phyloP scores from a whole-genome alignment of 2,113 vertebrate genomes.

The Micromys minutus region DNA sequence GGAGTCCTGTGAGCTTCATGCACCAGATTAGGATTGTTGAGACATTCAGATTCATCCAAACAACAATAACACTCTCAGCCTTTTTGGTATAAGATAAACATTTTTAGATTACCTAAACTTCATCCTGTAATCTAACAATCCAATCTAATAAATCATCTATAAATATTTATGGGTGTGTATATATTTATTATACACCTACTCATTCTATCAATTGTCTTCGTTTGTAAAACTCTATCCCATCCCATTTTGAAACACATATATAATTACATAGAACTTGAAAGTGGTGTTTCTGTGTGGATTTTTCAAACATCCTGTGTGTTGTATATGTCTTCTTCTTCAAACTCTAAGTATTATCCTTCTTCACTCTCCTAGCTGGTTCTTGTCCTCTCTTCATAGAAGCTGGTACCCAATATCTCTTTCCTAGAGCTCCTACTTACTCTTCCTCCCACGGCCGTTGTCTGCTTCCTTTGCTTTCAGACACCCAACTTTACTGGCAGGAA shows the following conservation, averaged over 20 bases:
- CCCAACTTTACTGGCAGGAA: background rate
- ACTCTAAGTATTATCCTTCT: background rate
- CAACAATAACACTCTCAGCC: background rate
- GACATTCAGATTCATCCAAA: background rate
- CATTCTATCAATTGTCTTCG: background rate
- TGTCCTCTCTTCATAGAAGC: background rate
- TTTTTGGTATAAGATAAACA: background rate
- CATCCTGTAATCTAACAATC: background rate
- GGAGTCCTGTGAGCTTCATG: background rate
- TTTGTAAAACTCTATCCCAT: background rate
- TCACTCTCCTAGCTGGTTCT: background rate
- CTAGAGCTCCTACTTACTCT: background rate
- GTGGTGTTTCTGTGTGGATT: background rate
- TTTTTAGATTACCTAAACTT: background rate
- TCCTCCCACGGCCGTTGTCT: background rate
- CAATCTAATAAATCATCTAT: background rate
- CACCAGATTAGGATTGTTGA: background rate
- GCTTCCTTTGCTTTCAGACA: background rate
- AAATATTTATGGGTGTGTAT: background rate
- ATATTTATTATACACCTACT: background rate
- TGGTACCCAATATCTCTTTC: background rate
- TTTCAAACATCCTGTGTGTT: background rate
- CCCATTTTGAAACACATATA: background rate
- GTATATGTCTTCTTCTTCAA: background rate
- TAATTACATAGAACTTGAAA: background rate